Base-by-base conservation (phyloP, 1,140 invertebrate species). In the Sarcophaga peregrina region DNA sequence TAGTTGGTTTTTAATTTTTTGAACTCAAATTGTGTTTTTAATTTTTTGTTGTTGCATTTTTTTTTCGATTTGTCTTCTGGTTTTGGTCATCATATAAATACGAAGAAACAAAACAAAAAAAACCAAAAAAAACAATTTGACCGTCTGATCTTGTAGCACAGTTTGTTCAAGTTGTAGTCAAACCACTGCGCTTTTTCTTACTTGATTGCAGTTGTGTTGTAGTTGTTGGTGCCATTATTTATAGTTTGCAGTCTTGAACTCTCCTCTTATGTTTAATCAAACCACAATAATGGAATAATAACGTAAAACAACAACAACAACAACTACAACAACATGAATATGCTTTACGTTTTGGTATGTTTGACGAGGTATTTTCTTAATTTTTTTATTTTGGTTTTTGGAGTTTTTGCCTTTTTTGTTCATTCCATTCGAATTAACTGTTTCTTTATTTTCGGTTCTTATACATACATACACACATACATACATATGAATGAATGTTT, bases 281-380 rank as follows among this genome's bases (percentile, higher is more conserved):
- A 78, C 75, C 75, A 52, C 75, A 37, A 37, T 37, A 37, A 37
- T 37, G 25, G 25, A 37, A 37, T 37, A 37, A 37, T 37, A 37
- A 37, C 25, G 25, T 37, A 37, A 37, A 37, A 37, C 25, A 58
- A 58, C 54, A 78, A 78, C n/a, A n/a, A n/a, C n/a, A n/a, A n/a
- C n/a, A n/a, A n/a, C n/a, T n/a, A n/a, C n/a, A 37, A 37, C 25
- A 58, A 58, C 54, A 78, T 52, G 50, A 78, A 78, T 78, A 37
- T 37, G 75, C 50, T 52, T 78, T 78, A 78, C 75, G 75, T 78
- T 78, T 78, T 78, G 75, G 75, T 78, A 78, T 78, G 75, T 78
- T 50, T 5, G 25, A 2, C 4, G n/a, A 20, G 20, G 75, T 78
- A 20, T 72, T 48, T 78, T 50, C 47, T 76, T 76, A 46, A 13